Evolutionary conservation across 1,140 invertebrate species (phyloP).

Genomic region (Leptinotarsa defecta): DNA sequence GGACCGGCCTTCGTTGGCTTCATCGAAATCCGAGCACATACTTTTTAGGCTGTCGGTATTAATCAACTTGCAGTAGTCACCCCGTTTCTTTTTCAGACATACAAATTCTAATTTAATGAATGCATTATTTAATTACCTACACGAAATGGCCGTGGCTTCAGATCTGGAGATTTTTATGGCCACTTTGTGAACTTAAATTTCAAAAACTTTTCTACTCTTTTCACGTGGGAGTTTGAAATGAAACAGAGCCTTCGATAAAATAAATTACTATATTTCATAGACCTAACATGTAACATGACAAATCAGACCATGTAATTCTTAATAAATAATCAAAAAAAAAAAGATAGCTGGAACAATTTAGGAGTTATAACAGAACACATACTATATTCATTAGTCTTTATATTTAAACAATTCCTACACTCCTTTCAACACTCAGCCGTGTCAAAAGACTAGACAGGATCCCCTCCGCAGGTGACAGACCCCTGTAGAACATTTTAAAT

Average conservation of each 20-base stretch:
- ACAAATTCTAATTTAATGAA: too few relatives aligned
- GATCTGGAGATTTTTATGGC: too few relatives aligned
- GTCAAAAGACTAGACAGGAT: background rate
- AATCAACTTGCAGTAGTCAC: too few relatives aligned
- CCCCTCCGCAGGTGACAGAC: conserved; percentile 5
- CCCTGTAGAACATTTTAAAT: conserved; percentile 16
- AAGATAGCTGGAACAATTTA: conserved; percentile 11
- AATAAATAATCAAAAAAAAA: conserved; percentile 13
- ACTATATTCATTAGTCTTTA: conserved; percentile 9
- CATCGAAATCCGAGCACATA: too few relatives aligned
- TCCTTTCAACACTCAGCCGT: background rate
- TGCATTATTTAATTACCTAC: too few relatives aligned
- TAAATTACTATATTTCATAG: conserved; percentile 7
- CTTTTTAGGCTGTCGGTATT: too few relatives aligned
- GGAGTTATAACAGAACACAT: conserved; percentile 14
- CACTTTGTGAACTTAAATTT: too few relatives aligned
- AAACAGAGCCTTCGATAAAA: background rate
- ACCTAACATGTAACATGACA: background rate
- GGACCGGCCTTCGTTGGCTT: too few relatives aligned
- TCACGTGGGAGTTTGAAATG: background rate
- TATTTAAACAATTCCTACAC: background rate
- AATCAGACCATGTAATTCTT: background rate
- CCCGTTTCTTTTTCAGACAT: too few relatives aligned
- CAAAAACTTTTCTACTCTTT: too few relatives aligned
- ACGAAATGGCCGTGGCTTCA: too few relatives aligned